Evolutionary conservation across 2,888 invertebrate genomes (phyloP), one percentile per base, ranked within the genome.

Genomic region (Aethes cnicana): DNA sequence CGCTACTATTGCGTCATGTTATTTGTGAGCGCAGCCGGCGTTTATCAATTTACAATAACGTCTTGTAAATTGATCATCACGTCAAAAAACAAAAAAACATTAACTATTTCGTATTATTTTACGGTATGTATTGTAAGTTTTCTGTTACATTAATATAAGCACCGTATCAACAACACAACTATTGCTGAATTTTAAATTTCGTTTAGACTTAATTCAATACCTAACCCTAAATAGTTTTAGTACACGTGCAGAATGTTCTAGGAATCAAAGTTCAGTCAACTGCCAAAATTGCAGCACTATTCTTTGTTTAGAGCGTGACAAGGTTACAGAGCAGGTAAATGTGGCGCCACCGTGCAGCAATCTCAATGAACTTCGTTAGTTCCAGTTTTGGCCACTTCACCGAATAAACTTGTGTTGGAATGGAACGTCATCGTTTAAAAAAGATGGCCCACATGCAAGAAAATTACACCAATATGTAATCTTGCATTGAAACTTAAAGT

Each of bases 201-300:
- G n/a, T n/a, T n/a, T n/a, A n/a, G n/a, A n/a, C n/a, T n/a, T n/a
- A n/a, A n/a, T n/a, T n/a, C n/a, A n/a, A n/a, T n/a, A n/a, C 37
- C 20, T 23, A 52, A 32, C 33, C 43, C 46, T 30, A 26, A 46
- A 43, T 44, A 39, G 33, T 11, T 20, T n/a, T 8, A 32, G n/a
- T 39, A 33, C 52, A 52, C 52, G 52, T 52, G 52, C 52, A 52
- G 37, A 50, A 26, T 26, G 26, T 53, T 50, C 43, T 23, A 35
- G 23, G 41, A 47, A 43, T 28, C 36, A 44, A 36, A 61, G 70
- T 67, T 75, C 75, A 75, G 43, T 74, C 69, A 75, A 75, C 74
- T 67, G 61, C 59, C 62, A 64, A 58, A 52, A 62, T 67, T 69
- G 67, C 69, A 75, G 61, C 59, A 57, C 61, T 61, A 61, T 61